Evolutionary conservation across 2,888 invertebrate species (phyloP).

Genomic region (Eilema caniola): DNA sequence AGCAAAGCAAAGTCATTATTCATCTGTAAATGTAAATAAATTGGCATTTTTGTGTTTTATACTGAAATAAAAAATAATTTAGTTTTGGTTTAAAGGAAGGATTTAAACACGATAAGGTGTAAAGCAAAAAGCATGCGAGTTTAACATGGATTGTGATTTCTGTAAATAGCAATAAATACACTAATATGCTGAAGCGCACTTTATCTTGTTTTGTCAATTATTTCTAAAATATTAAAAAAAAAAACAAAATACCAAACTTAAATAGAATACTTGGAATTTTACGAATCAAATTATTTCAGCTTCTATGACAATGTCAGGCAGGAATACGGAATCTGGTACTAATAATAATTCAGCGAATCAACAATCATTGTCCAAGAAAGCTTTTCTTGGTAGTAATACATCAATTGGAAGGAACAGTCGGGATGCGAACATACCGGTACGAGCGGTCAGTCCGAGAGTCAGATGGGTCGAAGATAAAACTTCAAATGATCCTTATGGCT

Average conservation of each 20-base stretch:
- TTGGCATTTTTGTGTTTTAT: conserved; percentile 65
- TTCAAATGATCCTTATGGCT: conserved; percentile 73
- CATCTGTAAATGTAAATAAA: conserved; percentile 64
- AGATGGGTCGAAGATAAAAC: conserved; percentile 83
- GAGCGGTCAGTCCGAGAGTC: conserved; percentile 84
- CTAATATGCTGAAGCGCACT: conserved; percentile 67
- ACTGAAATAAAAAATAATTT: conserved; percentile 32
- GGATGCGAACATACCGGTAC: conserved; percentile 82
- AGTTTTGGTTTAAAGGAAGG: conserved; percentile 51
- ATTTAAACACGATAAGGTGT: conserved; percentile 79
- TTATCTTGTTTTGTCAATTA: conserved; percentile 72
- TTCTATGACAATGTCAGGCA: conserved; percentile 90
- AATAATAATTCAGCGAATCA: conserved; percentile 79
- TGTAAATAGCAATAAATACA: conserved; percentile 64
- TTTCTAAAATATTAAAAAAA: not conserved
- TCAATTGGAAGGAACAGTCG: conserved; percentile 81
- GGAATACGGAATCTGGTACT: conserved; percentile 85
- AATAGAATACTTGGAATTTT: not conserved
- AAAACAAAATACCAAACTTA: too few species aligned
- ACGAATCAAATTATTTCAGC: conserved; percentile 81
- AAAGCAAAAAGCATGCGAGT: conserved; percentile 70
- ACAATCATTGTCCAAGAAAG: conserved; percentile 82
- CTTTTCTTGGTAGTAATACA: conserved; percentile 84
- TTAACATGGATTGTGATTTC: conserved; percentile 62
- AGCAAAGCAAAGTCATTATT: conserved; percentile 82